Evolutionary conservation across 2,797 vertebrate genomes (phyloP).

Genomic region (Mormyrus hasselquistii): DNA sequence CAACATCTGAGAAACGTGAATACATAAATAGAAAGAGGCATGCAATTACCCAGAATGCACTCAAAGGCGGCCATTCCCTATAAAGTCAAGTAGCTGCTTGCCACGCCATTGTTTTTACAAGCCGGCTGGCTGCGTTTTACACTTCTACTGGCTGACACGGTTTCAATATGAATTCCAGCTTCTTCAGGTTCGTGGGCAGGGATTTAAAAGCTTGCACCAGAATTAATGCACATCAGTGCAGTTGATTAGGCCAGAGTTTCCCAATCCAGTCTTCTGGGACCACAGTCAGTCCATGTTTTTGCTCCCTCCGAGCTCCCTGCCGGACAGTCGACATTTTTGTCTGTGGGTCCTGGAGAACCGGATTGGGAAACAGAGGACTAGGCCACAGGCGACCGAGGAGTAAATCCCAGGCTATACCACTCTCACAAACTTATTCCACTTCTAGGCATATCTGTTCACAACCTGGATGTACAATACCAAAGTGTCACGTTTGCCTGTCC

Average conservation of each 20-base stretch:
- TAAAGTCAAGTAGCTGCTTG: conserved; percentile 16
- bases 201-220: background rate
- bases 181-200: background rate
- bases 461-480: background rate
- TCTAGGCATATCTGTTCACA: background rate
- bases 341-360: background rate
- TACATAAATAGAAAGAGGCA: conserved; percentile 38
- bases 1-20: conserved; percentile 30
- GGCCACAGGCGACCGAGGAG: background rate
- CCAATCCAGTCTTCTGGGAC: background rate
- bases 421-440: background rate
- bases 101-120: conserved; percentile 29
- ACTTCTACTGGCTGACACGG: conserved; percentile 4
- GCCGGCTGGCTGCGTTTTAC: background rate
- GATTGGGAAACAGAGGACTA: background rate
- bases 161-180: background rate
- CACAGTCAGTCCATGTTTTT: background rate
- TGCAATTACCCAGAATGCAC: conserved; percentile 25
- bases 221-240: background rate
- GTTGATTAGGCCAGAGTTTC: background rate
- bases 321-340: background rate
- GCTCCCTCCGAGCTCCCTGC: background rate
- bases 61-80: conserved; percentile 34
- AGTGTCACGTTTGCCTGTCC: background rate
- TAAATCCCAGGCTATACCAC: background rate